phyloP scores from a whole-genome alignment of 2,113 vertebrate genomes.

The Kryptolebias marmoratus region DNA sequence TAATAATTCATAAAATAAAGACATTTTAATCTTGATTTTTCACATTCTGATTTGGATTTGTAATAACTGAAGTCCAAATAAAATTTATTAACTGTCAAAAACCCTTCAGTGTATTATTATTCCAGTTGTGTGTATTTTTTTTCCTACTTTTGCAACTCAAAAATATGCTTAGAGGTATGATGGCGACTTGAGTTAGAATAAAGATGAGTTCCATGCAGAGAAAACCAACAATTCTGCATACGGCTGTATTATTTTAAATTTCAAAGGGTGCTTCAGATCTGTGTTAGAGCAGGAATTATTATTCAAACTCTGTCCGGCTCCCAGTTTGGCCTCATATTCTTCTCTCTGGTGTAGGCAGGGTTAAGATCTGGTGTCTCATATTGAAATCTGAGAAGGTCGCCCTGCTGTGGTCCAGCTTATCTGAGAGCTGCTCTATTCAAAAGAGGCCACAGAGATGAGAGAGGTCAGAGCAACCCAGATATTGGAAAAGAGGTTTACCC shows the following conservation, averaged over 20 bases:
- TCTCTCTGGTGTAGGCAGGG: conserved; percentile 30
- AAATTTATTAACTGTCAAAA: background rate
- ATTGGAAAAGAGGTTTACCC: conserved; percentile 71
- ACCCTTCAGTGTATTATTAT: background rate
- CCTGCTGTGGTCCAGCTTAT: conserved; percentile 45
- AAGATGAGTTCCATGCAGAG: background rate
- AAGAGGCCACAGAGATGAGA: conserved; percentile 59
- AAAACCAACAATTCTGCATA: background rate
- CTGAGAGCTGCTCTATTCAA: conserved; percentile 62
- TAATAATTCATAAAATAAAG: too few relatives aligned
- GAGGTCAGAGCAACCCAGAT: conserved; percentile 73
- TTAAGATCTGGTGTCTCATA: conserved; percentile 64
- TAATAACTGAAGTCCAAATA: too few relatives aligned
- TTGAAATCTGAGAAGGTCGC: conserved; percentile 60
- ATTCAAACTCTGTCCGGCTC: conserved; percentile 12
- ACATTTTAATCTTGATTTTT: too few relatives aligned
- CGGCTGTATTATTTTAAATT: conserved; percentile 14
- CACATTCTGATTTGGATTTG: background rate
- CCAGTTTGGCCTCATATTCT: conserved; percentile 1
- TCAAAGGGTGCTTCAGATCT: conserved; percentile 29
- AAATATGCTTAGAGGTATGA: background rate
- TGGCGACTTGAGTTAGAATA: background rate
- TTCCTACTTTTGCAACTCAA: conserved; percentile 59
- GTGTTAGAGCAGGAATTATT: conserved; percentile 16
- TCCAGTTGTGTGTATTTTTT: background rate